These are phyloP conservation scores for Syrphus vitripennis DNA, from an alignment of 2,888 invertebrate genomes.

Conservation along the genomic window DNA sequence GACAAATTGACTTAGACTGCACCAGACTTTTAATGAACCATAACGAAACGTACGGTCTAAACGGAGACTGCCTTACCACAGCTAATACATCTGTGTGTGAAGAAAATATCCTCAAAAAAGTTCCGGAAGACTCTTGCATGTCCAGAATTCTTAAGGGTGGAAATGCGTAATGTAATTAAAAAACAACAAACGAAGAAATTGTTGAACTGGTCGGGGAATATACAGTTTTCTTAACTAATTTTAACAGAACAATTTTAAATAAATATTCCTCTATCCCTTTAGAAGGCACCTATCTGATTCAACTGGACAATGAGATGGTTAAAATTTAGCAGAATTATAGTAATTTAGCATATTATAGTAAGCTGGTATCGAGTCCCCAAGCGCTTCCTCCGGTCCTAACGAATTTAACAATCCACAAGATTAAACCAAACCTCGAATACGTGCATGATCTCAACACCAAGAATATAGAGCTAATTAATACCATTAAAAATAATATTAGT, in stretches of 20 bases:
- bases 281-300: slow-evolving; percentile 1
- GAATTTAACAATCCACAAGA: not conserved
- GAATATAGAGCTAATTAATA: not conserved
- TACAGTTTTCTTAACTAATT: slow-evolving; percentile 18
- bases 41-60: not conserved
- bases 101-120: not conserved
- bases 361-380: not conserved
- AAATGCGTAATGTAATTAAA: not conserved
- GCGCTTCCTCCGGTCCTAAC: not conserved
- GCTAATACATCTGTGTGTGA: too few relatives aligned
- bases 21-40: not conserved
- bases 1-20: slow-evolving; percentile 8
- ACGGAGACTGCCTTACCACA: not conserved
- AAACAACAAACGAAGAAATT: not conserved
- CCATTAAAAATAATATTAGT: slow-evolving; percentile 13
- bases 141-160: slow-evolving; percentile 21
- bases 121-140: slow-evolving; percentile 10
- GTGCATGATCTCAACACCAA: too few relatives aligned
- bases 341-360: not conserved
- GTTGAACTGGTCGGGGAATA: too few relatives aligned
- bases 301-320: not conserved
- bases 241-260: slow-evolving; percentile 21
- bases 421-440: not conserved
- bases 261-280: slow-evolving; percentile 34
- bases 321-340: not conserved